Evolutionary conservation across 2,113 vertebrate species (phyloP).

Genomic region (Macrotus californicus): DNA sequence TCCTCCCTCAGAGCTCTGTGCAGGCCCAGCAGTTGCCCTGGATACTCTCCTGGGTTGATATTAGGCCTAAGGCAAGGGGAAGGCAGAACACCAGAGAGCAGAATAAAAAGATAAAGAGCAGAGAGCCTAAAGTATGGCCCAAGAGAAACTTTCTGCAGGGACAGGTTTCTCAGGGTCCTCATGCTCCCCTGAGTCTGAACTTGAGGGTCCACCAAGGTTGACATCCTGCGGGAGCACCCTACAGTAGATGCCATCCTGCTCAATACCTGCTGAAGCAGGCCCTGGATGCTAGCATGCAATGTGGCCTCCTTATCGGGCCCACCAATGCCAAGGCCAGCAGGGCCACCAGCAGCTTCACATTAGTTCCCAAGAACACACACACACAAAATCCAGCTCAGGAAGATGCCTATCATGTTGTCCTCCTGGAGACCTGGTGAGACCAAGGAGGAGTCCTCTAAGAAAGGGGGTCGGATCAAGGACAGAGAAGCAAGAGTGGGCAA

Average conservation of each 20-base stretch:
- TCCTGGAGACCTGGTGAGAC: neutral
- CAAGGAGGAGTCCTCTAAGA: slow-evolving; percentile 13
- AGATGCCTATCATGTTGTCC: accelerated
- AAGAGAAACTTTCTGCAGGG: neutral
- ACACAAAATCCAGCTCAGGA: neutral
- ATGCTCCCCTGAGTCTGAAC: neutral
- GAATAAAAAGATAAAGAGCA: neutral
- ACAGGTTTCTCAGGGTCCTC: neutral
- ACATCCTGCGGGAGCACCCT: slow-evolving; percentile 84
- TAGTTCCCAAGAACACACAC: neutral
- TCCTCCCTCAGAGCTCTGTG: slow-evolving; percentile 41
- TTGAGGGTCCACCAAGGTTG: slow-evolving; percentile 80
- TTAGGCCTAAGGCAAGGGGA: neutral
- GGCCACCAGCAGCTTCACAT: slow-evolving; percentile 83
- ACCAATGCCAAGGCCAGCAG: slow-evolving; percentile 78
- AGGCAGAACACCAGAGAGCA: neutral
- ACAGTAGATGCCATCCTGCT: slow-evolving; percentile 76
- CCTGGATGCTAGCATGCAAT: slow-evolving; percentile 83
- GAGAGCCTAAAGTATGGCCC: neutral
- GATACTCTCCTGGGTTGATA: neutral
- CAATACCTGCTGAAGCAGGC: slow-evolving; percentile 82
- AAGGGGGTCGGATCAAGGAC: neutral
- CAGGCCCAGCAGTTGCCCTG: slow-evolving; percentile 18
- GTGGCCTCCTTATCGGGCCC: slow-evolving; percentile 82
- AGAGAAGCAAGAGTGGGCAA: neutral